phyloP scores from a whole-genome alignment of 2,888 invertebrate genomes.

The Eurois occulta region DNA sequence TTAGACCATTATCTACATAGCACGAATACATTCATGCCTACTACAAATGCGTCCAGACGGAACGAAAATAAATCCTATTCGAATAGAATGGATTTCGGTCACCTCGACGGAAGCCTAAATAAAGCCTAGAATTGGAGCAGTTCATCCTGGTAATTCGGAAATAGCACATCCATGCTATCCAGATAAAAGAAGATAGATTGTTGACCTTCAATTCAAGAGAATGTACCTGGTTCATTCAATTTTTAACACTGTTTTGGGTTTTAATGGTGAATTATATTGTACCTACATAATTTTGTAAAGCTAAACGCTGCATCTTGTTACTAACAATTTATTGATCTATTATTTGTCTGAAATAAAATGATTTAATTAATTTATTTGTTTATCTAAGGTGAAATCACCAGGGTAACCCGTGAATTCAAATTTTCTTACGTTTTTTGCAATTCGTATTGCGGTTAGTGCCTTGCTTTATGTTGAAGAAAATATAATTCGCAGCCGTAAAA shows the following conservation, averaged over 20 bases:
- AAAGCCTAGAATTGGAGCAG: neutral
- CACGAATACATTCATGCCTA: neutral
- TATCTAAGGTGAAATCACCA: too few relatives aligned
- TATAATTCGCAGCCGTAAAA: too few relatives aligned
- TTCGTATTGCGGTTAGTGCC: too few relatives aligned
- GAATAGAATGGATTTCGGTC: neutral
- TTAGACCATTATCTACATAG: neutral
- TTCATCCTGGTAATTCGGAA: neutral
- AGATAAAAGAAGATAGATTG: neutral
- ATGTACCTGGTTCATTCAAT: neutral
- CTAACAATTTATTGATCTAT: too few relatives aligned
- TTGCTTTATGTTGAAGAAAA: too few relatives aligned
- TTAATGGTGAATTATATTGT: neutral
- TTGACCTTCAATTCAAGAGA: neutral
- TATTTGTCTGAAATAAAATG: too few relatives aligned
- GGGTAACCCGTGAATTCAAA: too few relatives aligned
- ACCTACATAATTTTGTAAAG: neutral
- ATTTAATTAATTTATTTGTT: too few relatives aligned
- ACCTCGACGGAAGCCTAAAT: conserved; percentile 19
- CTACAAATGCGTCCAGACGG: neutral
- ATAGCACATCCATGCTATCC: neutral
- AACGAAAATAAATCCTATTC: conserved; percentile 15
- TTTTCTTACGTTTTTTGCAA: too few relatives aligned
- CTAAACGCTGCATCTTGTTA: neutral
- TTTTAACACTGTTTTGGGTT: neutral